Evolutionary conservation across 2,888 invertebrate genomes (phyloP).

Genomic region (Choreutis nemorana): DNA sequence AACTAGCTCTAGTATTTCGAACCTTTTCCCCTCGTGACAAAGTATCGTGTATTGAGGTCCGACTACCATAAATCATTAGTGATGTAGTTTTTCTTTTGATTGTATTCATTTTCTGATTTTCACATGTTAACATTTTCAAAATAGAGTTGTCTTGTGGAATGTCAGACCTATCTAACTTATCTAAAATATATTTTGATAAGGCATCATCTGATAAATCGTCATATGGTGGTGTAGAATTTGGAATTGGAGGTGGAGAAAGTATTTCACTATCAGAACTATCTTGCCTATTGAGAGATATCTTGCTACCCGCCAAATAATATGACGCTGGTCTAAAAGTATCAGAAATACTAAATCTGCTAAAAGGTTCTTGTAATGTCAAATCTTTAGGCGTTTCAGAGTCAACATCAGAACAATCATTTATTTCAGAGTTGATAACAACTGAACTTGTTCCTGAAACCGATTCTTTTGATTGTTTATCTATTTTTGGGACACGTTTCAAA

Average conservation of each 20-base stretch:
- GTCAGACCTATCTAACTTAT: slow-evolving; percentile 57
- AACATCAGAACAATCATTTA: slow-evolving; percentile 76
- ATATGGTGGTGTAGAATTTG: slow-evolving; percentile 76
- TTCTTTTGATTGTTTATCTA: too few relatives aligned
- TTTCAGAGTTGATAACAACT: slow-evolving; percentile 28
- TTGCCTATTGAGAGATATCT: slow-evolving; percentile 70
- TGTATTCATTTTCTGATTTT: slow-evolving; percentile 53
- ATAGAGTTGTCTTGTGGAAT: slow-evolving; percentile 55
- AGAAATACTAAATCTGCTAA: slow-evolving; percentile 79
- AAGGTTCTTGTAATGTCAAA: slow-evolving; percentile 71
- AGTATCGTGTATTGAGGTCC: slow-evolving; percentile 59
- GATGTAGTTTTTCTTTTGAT: slow-evolving; percentile 55
- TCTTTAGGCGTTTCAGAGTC: slow-evolving; percentile 86
- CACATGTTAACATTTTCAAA: slow-evolving; percentile 52
- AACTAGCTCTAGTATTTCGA: slow-evolving; percentile 51
- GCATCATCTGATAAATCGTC: slow-evolving; percentile 75
- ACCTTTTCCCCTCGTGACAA: slow-evolving; percentile 58
- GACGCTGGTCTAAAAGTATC: slow-evolving; percentile 90
- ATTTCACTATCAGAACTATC: slow-evolving; percentile 85
- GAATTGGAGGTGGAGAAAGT: slow-evolving; percentile 80
- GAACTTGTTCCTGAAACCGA: too few relatives aligned
- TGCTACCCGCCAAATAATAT: slow-evolving; percentile 80
- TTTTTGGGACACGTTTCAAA: slow-evolving; percentile 62
- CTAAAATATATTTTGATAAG: slow-evolving; percentile 55
- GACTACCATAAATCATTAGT: slow-evolving; percentile 59